Percentiles rank a stretch among this genome's conserved stretches.
phyloP scores from a whole-genome alignment of 2,113 vertebrate species.

The Rafetus swinhoei region DNA sequence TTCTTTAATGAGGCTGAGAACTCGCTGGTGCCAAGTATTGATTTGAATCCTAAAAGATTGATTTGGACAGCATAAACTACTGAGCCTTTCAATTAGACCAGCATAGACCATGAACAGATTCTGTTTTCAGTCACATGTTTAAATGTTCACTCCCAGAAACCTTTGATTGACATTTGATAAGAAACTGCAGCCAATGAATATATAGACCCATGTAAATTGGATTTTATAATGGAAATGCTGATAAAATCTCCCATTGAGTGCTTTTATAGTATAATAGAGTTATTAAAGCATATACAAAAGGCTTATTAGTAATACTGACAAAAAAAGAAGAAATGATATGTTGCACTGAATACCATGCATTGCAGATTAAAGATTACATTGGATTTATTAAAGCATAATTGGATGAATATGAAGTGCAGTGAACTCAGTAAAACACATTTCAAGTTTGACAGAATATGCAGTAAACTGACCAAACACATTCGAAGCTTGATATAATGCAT shows the following conservation, averaged over 20 bases:
- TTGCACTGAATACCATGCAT: conserved; percentile 29
- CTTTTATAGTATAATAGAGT: conserved; percentile 20
- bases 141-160: conserved; percentile 1
- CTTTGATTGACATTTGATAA: not conserved
- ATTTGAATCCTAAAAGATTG: not conserved
- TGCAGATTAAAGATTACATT: conserved; percentile 39
- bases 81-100: not conserved
- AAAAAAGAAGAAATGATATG: not conserved
- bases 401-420: conserved; percentile 34
- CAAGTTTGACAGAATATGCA: not conserved
- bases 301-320: not conserved
- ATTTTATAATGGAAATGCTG: conserved; percentile 32
- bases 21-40: not conserved
- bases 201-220: not conserved
- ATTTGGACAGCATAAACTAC: not conserved
- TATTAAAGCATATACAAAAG: conserved; percentile 4
- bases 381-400: conserved; percentile 44
- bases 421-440: conserved; percentile 37
- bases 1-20: not conserved
- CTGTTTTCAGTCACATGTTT: not conserved
- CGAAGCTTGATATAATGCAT: conserved; percentile 13
- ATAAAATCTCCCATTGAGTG: conserved; percentile 27
- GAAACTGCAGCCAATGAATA: conserved; percentile 24
- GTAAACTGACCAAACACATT: conserved; percentile 43
- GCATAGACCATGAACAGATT: not conserved